These are phyloP conservation scores for Gymnopithys bicolor DNA, from an alignment of 2,797 vertebrate genomes.

Conservation along the genomic window DNA sequence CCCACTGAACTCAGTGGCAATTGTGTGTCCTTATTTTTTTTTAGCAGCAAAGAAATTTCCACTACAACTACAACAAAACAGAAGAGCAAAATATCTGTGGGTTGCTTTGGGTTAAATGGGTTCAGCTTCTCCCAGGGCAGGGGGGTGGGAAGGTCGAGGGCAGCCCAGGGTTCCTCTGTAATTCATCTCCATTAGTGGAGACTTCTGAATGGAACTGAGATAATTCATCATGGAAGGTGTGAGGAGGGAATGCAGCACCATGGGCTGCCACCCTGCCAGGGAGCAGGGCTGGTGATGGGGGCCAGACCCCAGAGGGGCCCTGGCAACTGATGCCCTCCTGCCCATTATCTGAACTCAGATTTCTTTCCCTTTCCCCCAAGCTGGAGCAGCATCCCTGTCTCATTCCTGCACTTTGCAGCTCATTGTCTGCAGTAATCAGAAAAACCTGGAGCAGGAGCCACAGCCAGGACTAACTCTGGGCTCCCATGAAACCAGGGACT, in stretches of 20 bases:
- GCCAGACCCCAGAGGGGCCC: background rate
- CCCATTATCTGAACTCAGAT: background rate
- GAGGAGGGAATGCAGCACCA: background rate
- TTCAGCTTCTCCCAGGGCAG: background rate
- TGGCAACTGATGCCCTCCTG: background rate
- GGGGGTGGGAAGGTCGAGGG: rapidly evolving
- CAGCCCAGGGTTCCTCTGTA: background rate
- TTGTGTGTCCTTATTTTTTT: background rate
- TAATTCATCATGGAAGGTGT: rapidly evolving
- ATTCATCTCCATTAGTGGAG: background rate
- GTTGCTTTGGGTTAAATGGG: background rate
- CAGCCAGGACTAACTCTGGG: background rate
- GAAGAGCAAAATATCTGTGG: background rate
- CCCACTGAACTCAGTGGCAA: background rate
- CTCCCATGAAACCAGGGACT: background rate
- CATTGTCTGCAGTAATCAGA: rapidly evolving
- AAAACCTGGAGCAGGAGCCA: background rate
- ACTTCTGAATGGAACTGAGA: background rate
- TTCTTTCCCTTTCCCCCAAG: background rate
- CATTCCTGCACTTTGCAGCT: background rate
- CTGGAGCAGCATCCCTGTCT: background rate
- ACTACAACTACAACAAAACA: background rate
- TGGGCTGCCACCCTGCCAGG: too few relatives aligned
- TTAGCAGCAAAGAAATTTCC: background rate
- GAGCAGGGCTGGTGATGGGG: rapidly evolving